A percentile compares a stretch with the other conserved stretches of the same genome.
phyloP scores from a whole-genome alignment of 2,888 invertebrate genomes.

The Atherix ibis region DNA sequence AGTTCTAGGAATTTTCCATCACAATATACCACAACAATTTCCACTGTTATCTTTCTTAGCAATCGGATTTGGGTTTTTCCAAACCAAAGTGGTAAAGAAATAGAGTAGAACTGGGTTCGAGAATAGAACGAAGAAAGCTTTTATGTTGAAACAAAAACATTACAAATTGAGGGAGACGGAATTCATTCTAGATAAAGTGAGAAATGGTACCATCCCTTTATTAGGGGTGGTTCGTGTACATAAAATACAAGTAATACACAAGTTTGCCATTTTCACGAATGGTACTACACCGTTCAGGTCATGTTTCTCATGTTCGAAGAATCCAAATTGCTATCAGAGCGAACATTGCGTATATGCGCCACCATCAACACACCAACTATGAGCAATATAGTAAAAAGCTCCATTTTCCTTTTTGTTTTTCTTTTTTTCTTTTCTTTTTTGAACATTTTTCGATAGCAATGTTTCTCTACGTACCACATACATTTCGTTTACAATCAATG shows the following conservation, averaged over 20 bases:
- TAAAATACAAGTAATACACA: slow-evolving; percentile 10
- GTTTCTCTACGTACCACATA: no score
- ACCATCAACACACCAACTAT: no score
- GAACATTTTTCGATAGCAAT: no score
- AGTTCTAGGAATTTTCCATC: no score
- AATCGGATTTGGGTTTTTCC: slow-evolving; percentile 8
- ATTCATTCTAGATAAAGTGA: not conserved
- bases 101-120: not conserved
- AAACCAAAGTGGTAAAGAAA: not conserved
- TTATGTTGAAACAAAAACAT: not conserved
- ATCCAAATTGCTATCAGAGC: no score
- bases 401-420: no score
- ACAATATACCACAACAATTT: no score
- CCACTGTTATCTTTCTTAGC: no score
- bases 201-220: not conserved
- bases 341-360: no score
- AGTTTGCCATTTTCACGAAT: slow-evolving; percentile 9
- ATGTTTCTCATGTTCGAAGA: no score
- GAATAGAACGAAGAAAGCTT: not conserved
- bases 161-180: not conserved
- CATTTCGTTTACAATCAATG: slow-evolving; percentile 10
- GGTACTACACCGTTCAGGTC: slow-evolving; percentile 7
- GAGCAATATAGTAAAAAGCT: no score
- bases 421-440: no score
- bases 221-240: slow-evolving; percentile 1